Base-by-base conservation (phyloP, 2,113 vertebrate genomes). In the Nothocercus julius region DNA sequence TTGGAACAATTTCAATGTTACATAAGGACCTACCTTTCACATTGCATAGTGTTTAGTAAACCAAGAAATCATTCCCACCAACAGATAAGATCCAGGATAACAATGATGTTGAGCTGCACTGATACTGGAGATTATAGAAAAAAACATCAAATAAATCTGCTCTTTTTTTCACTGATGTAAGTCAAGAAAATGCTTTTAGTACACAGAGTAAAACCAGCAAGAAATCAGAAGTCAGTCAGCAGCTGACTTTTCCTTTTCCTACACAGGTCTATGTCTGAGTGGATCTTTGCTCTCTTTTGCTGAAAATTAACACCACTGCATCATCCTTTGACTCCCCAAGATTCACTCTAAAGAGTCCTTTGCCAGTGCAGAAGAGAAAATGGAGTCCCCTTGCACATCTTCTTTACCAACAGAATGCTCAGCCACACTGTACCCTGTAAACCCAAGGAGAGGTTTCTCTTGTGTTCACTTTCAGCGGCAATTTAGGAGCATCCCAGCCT, bases 331-430 rank as follows among this genome's bases (percentile, higher is more conserved):
- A 0, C 56, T 90, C 34, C 7, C 7, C 59, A 19, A 24, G 30
- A 84, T 72, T 74, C 42, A 72, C 38, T 5, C 56, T 59, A 25
- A 44, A 42, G 70, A 14, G 7, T 38, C 82, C 25, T 82, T 78
- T 76, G 28, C 22, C 61, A 76, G 6, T 62, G 67, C 7, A 4
- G 22, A 61, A 58, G 8, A 59, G 36, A 83, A 92, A 78, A 67
- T 13, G 45, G 27, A 30, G 6, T 24, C 87, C 58, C n/a, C 28
- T 75, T 25, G 63, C 20, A 28, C 25, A 20, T 18, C 0, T 0
- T 40, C n/a, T 82, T 18, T 82, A 34, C 24, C 21, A 54, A 30
- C 11, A 59, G 69, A 44, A 7, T 27, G 22, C 8, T 88, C 49
- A 90, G 36, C 18, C 38, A 32, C 30, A 78, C 24, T 5, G 11